Conservation (phyloP, 2,797 vertebrate genomes). For the Lophotriccus pileatus region DNA sequence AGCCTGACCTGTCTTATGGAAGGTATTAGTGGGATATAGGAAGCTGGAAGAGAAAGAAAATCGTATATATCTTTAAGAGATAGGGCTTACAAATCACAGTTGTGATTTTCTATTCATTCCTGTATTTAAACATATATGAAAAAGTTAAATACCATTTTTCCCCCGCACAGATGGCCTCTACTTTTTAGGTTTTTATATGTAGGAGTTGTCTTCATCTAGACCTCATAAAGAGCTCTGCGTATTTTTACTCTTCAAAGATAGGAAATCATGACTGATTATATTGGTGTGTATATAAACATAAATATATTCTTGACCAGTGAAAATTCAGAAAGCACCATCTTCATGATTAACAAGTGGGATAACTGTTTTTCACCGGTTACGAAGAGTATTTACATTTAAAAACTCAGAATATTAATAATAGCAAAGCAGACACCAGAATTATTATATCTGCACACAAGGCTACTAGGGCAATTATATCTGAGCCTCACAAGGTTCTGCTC, state of each 20-base stretch:
- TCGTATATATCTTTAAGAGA: background rate
- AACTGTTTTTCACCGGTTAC: background rate
- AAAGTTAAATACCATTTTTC: background rate
- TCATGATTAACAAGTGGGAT: background rate
- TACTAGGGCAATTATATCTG: background rate
- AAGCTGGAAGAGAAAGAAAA: background rate
- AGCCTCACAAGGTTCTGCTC: background rate
- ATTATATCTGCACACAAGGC: background rate
- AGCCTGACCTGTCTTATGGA: background rate
- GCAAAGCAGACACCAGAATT: background rate
- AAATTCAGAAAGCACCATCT: background rate
- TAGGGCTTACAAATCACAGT: background rate
- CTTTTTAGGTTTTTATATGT: background rate
- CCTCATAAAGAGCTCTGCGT: background rate
- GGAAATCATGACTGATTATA: background rate
- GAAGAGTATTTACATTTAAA: background rate
- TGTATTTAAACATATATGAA: background rate
- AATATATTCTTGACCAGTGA: background rate
- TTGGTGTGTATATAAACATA: background rate
- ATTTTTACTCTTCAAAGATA: background rate
- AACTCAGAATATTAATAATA: background rate
- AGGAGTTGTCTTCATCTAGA: slow-evolving; percentile 3
- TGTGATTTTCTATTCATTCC: background rate
- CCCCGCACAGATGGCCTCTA: slow-evolving; percentile 34
- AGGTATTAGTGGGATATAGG: background rate